A percentile compares a stretch with the other conserved stretches of the same genome.
Evolutionary conservation across 2,113 vertebrate species (phyloP).

Genomic region (Ondatra zibethicus): DNA sequence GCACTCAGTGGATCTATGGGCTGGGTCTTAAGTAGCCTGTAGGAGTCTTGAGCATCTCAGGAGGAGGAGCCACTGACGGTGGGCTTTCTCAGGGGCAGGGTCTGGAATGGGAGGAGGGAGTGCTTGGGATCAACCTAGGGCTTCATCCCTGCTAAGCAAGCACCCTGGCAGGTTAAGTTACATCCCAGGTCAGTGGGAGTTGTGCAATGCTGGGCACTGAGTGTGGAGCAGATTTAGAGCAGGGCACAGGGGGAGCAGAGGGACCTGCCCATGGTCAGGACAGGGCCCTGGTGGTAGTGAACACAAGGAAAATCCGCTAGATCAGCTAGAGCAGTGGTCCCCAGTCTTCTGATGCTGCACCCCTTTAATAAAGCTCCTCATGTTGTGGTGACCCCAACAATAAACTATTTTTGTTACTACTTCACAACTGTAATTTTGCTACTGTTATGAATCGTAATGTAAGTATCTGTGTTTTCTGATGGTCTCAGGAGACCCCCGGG

Average conservation of each 20-base stretch:
- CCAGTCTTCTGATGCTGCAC: not conserved
- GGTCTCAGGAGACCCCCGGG: not conserved
- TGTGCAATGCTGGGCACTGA: not conserved
- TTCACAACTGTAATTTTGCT: not conserved
- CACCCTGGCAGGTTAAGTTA: not conserved
- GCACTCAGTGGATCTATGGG: too few species aligned
- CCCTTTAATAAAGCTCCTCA: not conserved
- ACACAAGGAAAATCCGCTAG: fast-evolving
- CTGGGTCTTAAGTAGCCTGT: too few species aligned
- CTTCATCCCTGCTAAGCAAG: not conserved
- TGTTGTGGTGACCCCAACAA: not conserved
- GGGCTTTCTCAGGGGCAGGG: too few species aligned
- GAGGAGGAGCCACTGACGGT: too few species aligned
- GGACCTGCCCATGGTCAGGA: not conserved
- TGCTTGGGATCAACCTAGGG: not conserved
- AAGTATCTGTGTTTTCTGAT: not conserved
- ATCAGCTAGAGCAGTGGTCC: not conserved
- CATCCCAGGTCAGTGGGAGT: not conserved
- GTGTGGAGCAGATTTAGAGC: not conserved
- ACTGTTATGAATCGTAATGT: not conserved
- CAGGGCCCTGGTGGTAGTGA: fast-evolving
- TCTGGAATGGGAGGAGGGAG: too few species aligned
- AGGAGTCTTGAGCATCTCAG: too few species aligned
- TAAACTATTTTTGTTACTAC: not conserved
- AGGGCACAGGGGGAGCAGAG: too few species aligned